Base-by-base conservation (phyloP, 2,113 vertebrate genomes). In the Hydropotes inermis region DNA sequence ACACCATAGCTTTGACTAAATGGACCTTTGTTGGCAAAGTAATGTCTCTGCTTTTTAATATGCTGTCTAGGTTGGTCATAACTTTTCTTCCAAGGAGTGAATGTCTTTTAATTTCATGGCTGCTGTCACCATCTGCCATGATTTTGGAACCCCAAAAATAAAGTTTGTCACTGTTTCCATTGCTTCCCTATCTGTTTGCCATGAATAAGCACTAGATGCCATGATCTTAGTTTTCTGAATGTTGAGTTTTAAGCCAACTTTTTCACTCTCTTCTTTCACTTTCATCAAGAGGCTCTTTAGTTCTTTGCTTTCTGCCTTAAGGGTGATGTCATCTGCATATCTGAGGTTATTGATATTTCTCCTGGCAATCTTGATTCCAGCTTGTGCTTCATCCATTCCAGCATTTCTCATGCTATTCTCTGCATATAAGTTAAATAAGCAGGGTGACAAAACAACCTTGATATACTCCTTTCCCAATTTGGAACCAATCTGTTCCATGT, bases 401-500 rank as follows among this genome's bases (percentile, higher is more conserved):
- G n/a, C 17, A 11, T 70, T 21, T 70, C 17, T 70, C n/a, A 70
- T 70, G 64, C 17, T 67, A n/a, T 67, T 21, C 9, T 70, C 5
- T 70, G 17, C n/a, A 70, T 36, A 21, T 11, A 21, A 36, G 64
- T 70, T 70, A 36, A 70, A 70, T 70, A 70, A 70, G 17, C 64
- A 70, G 64, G n/a, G n/a, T 70, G 64, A 36, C 64, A 67, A 36
- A 36, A 36, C 17, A 67, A 17, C 9, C n/a, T 36, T 67, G 64
- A 4, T 0, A 1, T 36, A 36, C n/a, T 36, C n/a, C 10, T 67
- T 36, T 70, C n/a, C n/a, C 1, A 0, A 70, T 21, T 70, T 36
- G 33, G 33, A 70, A 70, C 64, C 17, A 70, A 9, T 70, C 64
- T 70, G 64, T 67, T 67, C 17, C 64, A 67, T 67, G 64, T 67